Evolutionary conservation across 2,113 vertebrate species (phyloP).

Genomic region (Hystrix brachyura): DNA sequence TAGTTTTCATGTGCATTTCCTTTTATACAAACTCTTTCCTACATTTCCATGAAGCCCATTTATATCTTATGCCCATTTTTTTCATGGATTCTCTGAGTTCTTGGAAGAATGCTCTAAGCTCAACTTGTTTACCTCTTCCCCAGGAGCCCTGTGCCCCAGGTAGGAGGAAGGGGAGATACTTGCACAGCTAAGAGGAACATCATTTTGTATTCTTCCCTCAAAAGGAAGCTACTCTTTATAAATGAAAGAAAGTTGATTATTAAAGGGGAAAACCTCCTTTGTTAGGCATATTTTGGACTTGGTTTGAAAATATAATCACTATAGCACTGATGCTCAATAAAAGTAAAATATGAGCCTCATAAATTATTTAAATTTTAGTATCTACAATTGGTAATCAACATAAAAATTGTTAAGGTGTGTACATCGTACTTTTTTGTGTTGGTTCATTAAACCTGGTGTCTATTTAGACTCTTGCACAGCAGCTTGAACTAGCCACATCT

Average conservation of each 20-base stretch:
- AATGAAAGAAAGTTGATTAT: constrained; percentile 12
- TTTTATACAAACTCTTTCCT: not conserved
- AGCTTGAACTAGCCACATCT: not conserved
- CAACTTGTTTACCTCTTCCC: not conserved
- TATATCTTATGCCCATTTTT: not conserved
- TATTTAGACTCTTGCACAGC: not conserved
- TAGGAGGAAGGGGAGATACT: too few species aligned
- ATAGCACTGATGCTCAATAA: not conserved
- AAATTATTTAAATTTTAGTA: not conserved
- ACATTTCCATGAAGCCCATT: not conserved
- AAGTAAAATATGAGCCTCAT: not conserved
- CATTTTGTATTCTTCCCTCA: not conserved
- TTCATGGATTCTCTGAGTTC: not conserved
- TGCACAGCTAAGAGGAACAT: not conserved
- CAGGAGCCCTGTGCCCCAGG: not conserved
- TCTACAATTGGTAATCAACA: not conserved
- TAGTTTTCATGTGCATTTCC: not conserved
- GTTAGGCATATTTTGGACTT: not conserved
- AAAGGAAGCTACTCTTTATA: not conserved
- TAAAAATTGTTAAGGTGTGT: not conserved
- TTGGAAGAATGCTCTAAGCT: not conserved
- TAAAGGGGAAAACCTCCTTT: not conserved
- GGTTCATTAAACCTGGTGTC: not conserved
- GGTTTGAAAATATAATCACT: not conserved
- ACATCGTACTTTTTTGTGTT: not conserved